Evolutionary conservation across 2,113 vertebrate species (phyloP).

Genomic region (Pseudopodoces humilis): DNA sequence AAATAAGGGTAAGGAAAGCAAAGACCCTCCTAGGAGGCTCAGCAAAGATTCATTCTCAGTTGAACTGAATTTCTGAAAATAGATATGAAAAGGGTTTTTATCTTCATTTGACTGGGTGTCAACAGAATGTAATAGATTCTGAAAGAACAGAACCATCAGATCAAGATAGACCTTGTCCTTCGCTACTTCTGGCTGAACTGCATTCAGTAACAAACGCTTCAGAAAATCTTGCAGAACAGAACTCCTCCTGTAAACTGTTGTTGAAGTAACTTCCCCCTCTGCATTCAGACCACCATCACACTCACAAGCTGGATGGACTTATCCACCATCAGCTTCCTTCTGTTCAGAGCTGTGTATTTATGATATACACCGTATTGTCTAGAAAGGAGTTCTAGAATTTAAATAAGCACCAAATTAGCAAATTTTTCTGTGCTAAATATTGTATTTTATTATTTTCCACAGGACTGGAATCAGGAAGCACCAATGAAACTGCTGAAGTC

Average conservation of each 20-base stretch:
- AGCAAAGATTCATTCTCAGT: not conserved
- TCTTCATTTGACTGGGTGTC: not conserved
- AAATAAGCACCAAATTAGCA: not conserved
- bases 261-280: not conserved
- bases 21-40: not conserved
- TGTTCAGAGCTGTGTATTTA: not conserved
- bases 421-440: not conserved
- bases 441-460: not conserved
- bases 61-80: not conserved
- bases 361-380: accelerated
- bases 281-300: not conserved
- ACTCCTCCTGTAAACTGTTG: not conserved
- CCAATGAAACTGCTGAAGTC: not conserved
- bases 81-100: not conserved
- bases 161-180: not conserved
- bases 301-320: not conserved
- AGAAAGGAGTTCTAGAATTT: not conserved
- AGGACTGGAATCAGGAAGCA: not conserved
- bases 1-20: not conserved
- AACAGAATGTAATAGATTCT: not conserved
- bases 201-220: not conserved
- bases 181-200: not conserved
- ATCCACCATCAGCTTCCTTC: not conserved
- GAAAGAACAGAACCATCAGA: not conserved
- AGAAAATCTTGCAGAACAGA: not conserved